Base-by-base conservation (phyloP, 2,888 invertebrate species). In the Dasysyrphus tricinctus region DNA sequence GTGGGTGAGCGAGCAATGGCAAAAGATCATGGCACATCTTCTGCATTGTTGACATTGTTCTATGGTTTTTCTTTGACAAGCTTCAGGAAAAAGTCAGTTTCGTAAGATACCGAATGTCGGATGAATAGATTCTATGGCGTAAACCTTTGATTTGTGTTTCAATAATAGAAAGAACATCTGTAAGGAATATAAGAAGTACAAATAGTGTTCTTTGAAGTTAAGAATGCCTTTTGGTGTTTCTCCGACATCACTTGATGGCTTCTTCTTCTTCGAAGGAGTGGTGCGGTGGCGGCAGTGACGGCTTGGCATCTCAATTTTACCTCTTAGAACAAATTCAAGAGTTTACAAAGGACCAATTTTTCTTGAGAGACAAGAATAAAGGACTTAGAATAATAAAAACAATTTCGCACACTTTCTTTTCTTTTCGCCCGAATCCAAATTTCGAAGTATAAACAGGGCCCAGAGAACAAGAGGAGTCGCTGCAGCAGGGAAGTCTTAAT, bases 391-490 rank as follows among this genome's bases (percentile, higher is more conserved):
- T 59, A 77, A 81, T 77, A 74, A 85, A 81, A 85, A 85, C 81
- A 85, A 81, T 85, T 85, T 85, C 51, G 73, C 77, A 85, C 84
- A 85, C 84, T 85, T 84, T 72, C 65, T 70, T 59, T 67, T 11
- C 24, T 5, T 39, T 49, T 65, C 44, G 39, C 7, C 19, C 14
- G n/a, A 16, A 63, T 1, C 16, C 47, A 8, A 24, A 24, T 2
- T n/a, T 24, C 8, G 12, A 47, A 19, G 5, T 6, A 47, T 4
- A 29, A 65, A 32, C 5, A 24, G 24, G 9, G 65, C 32, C 16
- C 32, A n/a, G 0, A 14, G 24, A 24, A n/a, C 29, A 9, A 9
- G 8, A 39, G 54, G 29, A 16, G 19, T 34, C 39, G 65, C 37
- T n/a, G 42, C 56, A 44, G 74, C 44, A 54, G 79, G 42, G 75